These are phyloP conservation scores for Centropus unirufus DNA, from an alignment of 2,113 vertebrate species.

Conservation along the genomic window DNA sequence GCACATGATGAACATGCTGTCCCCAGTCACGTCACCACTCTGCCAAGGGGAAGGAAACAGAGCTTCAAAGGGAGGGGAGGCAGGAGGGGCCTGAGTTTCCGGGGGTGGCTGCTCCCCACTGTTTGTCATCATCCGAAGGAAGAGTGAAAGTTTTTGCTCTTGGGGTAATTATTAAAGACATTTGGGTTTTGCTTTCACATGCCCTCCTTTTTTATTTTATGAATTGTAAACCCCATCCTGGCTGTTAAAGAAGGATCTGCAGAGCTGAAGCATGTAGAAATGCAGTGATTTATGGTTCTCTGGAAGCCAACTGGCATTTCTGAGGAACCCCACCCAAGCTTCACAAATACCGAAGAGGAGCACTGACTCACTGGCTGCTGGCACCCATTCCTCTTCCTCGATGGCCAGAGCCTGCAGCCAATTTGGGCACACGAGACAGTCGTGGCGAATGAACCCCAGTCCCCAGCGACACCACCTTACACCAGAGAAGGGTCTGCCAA, in stretches of 20 bases:
- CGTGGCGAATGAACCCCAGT: not conserved
- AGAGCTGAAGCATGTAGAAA: not conserved
- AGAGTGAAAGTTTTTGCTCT: slow-evolving; percentile 1
- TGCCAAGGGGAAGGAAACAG: not conserved
- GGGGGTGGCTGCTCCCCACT: not conserved
- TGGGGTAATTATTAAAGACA: not conserved
- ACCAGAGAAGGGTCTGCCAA: not conserved
- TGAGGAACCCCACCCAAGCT: slow-evolving; percentile 55
- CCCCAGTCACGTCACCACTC: not conserved
- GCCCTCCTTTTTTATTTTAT: not conserved
- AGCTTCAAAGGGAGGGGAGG: not conserved
- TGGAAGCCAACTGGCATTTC: slow-evolving; percentile 42
- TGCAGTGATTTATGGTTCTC: not conserved
- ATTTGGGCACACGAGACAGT: not conserved
- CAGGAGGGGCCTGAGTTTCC: not conserved
- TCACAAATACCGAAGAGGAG: not conserved
- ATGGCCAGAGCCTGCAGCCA: slow-evolving; percentile 8
- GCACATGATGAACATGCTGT: not conserved
- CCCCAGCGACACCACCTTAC: slow-evolving; percentile 37
- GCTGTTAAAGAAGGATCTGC: not conserved
- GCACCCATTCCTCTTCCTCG: not conserved
- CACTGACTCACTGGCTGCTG: slow-evolving; percentile 49
- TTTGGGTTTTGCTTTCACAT: slow-evolving; percentile 6
- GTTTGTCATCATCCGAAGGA: not conserved
- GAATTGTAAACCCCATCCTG: not conserved